Percentiles rank a stretch among this genome's conserved stretches.
These are phyloP conservation scores for Gasteruption jaculator DNA, from an alignment of 2,888 invertebrate genomes.

Conservation along the genomic window DNA sequence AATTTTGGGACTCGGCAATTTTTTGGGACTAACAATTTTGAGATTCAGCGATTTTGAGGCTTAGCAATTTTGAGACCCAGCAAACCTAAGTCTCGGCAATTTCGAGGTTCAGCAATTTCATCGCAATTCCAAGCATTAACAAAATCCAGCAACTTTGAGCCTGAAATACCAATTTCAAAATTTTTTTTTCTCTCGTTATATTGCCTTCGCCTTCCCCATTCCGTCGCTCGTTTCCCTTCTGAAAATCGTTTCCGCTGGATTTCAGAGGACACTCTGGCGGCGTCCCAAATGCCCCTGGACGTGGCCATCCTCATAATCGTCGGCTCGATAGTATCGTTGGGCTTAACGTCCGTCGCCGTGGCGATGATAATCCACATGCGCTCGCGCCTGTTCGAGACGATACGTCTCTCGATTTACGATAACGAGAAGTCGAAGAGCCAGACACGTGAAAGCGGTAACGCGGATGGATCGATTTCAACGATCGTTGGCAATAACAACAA, in stretches of 20 bases:
- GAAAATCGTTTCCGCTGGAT: neutral
- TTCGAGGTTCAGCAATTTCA: too few relatives aligned
- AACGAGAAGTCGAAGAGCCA: conserved; percentile 32
- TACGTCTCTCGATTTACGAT: conserved; percentile 40
- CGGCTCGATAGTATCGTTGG: conserved; percentile 41
- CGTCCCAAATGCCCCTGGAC: conserved; percentile 37
- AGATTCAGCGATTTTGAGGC: too few relatives aligned
- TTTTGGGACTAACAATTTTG: too few relatives aligned
- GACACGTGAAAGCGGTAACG: conserved; percentile 24
- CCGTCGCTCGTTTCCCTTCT: conserved; percentile 7
- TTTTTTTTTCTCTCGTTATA: too few relatives aligned
- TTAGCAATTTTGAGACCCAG: too few relatives aligned
- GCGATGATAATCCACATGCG: conserved; percentile 43
- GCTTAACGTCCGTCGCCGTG: conserved; percentile 40
- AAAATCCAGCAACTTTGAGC: too few relatives aligned
- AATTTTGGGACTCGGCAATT: too few relatives aligned
- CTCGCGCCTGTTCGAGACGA: conserved; percentile 41
- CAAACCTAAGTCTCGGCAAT: too few relatives aligned
- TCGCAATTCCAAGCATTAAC: too few relatives aligned
- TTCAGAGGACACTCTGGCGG: conserved; percentile 27
- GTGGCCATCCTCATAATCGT: conserved; percentile 40
- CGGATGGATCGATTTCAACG: conserved; percentile 26
- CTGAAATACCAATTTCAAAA: too few relatives aligned
- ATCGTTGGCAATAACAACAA: too few relatives aligned
- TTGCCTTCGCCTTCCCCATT: too few relatives aligned